Base-by-base conservation (phyloP, 2,797 vertebrate species). In the Gambusia yucatana region DNA sequence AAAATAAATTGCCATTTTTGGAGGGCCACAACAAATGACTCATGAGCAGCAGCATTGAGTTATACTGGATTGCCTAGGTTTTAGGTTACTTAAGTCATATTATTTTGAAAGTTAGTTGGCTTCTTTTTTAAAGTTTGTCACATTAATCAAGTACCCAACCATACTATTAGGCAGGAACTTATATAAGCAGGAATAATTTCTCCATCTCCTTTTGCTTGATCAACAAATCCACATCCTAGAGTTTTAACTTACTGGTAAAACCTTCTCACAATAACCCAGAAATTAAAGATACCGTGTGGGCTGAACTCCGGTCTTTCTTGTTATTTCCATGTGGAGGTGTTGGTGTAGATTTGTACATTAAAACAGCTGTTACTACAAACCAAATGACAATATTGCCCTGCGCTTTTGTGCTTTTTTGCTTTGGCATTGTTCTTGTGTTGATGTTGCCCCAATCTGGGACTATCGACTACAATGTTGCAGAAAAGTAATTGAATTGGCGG, bases 401-500 rank as follows among this genome's bases (percentile, higher is more conserved):
- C 78, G 55, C 75, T 75, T 88, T 82, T 92, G 88, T 86, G 86
- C 85, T 67, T 67, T 65, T 44, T 80, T 84, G 80, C 91, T 87
- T 84, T 50, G 36, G 85, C 13, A 0, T 30, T 2, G 73, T 77
- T 81, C 74, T 81, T 79, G 76, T 84, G 81, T 75, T 65, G 86
- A 80, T 57, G 86, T 77, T 39, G 81, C 78, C 83, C 77, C 63
- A 85, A 88, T 86, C 87, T 72, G 74, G 57, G 39, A 86, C 86
- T 79, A 87, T 89, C 71, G 80, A 89, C 81, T 74, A 71, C 75
- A 28, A 80, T 14, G 74, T 82, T 80, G 82, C 48, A 22, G 82
- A 77, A 80, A 78, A 72, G 83, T 92, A 93, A 94, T 93, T 91
- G 92, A 94, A 93, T 90, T 87, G 88, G 78, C 91, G 77, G 28